Evolutionary conservation across 2,113 vertebrate genomes (phyloP), one percentile per base, ranked within the genome.

Genomic region (Odontophorus gujanensis): DNA sequence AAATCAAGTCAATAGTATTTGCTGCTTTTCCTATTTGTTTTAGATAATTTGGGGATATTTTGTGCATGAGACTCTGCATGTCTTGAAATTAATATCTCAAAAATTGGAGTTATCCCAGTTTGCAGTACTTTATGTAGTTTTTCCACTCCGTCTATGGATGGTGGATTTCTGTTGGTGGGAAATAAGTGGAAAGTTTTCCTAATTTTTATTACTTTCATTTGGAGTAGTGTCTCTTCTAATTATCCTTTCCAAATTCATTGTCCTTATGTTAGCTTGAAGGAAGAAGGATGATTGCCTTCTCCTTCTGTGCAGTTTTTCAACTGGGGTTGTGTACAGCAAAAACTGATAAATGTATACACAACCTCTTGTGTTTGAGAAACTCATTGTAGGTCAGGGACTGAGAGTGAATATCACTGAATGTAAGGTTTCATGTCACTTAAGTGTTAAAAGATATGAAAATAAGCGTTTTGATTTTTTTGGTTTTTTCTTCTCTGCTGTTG

Each of bases 391-490:
- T 77, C 43, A 72, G 71, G 32, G 8, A 1, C 25, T 85, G 45
- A 90, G 67, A 73, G 18, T 45, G 24, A 43, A 21, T 45, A 72
- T n/a, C 26, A 53, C 43, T 74, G 40, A 68, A 75, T 3, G 1
- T 62, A 47, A 83, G 15, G 9, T 74, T 93, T 95, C 32, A 13
- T 26, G 36, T 2, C 79, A 76, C 30, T 53, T 80, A 61, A 47
- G 45, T 30, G 21, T 77, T 11, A 88, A 74, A 87, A 72, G 26
- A 90, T 67, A 62, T 8, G 51, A 79, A 89, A 96, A 91, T 72
- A 78, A 68, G 20, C 51, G 53, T 59, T 88, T 50, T 77, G 63
- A 48, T 50, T 87, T 11, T 40, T 80, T 77, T 34, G 66, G 85
- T 24, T 22, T 50, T 20, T n/a, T 72, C 11, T 67, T 81, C 62